phyloP scores from a whole-genome alignment of 1,140 invertebrate genomes.

The Meloidogyne hapla region DNA sequence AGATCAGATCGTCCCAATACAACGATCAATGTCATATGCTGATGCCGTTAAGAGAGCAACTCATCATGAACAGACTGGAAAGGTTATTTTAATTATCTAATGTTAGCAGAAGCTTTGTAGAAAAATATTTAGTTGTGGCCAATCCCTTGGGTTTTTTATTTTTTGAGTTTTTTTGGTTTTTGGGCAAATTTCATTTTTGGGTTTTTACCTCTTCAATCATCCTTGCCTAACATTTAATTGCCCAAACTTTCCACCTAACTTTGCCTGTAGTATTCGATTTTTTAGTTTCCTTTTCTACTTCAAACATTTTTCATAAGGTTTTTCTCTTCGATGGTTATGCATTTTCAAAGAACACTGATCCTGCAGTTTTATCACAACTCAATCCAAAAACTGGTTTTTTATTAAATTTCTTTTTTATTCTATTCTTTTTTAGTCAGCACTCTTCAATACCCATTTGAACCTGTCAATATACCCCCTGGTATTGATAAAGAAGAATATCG shows the following conservation, averaged over 20 bases:
- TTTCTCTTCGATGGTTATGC: constrained; percentile 42
- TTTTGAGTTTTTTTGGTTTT: too few relatives aligned
- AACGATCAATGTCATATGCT: constrained; percentile 15
- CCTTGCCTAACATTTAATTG: too few relatives aligned
- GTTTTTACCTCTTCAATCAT: too few relatives aligned
- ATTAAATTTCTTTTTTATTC: neutral
- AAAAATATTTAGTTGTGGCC: too few relatives aligned
- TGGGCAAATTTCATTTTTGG: too few relatives aligned
- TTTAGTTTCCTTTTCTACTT: constrained; percentile 14
- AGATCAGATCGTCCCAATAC: constrained; percentile 2
- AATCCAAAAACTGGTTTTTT: constrained; percentile 40
- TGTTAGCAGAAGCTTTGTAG: too few relatives aligned
- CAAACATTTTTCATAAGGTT: constrained; percentile 25
- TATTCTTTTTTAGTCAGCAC: constrained; percentile 42
- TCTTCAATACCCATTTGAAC: constrained; percentile 54
- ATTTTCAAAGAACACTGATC: constrained; percentile 41
- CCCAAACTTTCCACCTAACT: too few relatives aligned
- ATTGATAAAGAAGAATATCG: constrained; percentile 38
- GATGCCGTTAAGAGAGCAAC: neutral
- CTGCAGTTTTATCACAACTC: constrained; percentile 28
- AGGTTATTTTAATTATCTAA: neutral
- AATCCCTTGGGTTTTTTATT: too few relatives aligned
- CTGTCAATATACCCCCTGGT: constrained; percentile 36
- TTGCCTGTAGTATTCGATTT: neutral
- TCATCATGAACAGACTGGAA: neutral